phyloP scores from a whole-genome alignment of 2,888 invertebrate species.

The Campoplex nolae region DNA sequence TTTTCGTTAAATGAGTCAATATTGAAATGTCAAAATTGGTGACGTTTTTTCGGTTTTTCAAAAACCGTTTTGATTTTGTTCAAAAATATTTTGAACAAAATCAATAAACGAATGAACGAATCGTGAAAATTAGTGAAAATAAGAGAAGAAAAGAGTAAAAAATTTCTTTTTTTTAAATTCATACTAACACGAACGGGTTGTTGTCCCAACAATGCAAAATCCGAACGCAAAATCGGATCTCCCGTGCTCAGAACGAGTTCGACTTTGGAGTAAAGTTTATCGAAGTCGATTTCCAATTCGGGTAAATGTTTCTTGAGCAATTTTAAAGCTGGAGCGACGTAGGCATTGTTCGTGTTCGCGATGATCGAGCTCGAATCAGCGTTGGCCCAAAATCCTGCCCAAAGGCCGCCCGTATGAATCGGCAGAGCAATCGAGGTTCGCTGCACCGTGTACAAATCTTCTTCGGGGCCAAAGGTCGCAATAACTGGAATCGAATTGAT shows the following conservation, averaged over 20 bases:
- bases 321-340: conserved; percentile 75
- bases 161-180: background rate
- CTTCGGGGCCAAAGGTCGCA: conserved; percentile 78
- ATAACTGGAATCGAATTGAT: conserved; percentile 80
- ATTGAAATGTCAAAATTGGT: background rate
- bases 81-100: too few species aligned
- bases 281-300: conserved; percentile 69
- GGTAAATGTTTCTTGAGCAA: conserved; percentile 74
- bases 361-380: conserved; percentile 72
- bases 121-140: too few species aligned
- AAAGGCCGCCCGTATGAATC: conserved; percentile 76
- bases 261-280: conserved; percentile 79
- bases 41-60: background rate
- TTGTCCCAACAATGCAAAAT: conserved; percentile 79
- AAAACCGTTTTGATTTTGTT: background rate
- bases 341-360: conserved; percentile 74
- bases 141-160: background rate
- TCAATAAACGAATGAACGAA: background rate
- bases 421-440: conserved; percentile 80
- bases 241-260: conserved; percentile 80
- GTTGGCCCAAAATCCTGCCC: conserved; percentile 73
- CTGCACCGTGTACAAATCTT: conserved; percentile 80
- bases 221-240: conserved; percentile 78
- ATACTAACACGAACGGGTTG: conserved; percentile 77
- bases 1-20: too few species aligned